These are phyloP conservation scores for Euphonia xanthogaster DNA, from an alignment of 2,797 vertebrate genomes.

Conservation along the genomic window DNA sequence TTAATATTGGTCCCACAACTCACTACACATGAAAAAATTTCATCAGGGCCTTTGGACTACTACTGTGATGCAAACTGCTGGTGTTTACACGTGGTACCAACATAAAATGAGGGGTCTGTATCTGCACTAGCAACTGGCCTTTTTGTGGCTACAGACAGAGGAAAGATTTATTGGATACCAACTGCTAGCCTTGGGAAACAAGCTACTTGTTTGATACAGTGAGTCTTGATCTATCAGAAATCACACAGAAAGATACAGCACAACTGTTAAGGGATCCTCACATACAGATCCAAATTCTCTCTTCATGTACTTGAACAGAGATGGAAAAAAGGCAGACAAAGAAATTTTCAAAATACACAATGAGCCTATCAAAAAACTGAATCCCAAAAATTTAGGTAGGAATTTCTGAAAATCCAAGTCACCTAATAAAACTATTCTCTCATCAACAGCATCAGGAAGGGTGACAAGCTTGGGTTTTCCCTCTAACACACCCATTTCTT, in stretches of 20 bases:
- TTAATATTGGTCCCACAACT: background rate
- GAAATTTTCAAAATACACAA: background rate
- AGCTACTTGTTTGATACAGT: background rate
- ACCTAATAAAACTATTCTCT: background rate
- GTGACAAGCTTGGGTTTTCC: background rate
- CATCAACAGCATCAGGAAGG: background rate
- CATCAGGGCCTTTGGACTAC: background rate
- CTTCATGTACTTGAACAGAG: background rate
- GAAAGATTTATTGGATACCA: background rate
- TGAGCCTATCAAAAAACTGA: background rate
- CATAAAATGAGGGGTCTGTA: background rate
- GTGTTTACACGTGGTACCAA: background rate
- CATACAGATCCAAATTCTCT: background rate
- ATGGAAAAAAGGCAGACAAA: background rate
- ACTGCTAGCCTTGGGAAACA: background rate
- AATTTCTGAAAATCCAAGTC: background rate
- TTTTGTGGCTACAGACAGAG: background rate
- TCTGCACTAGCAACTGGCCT: background rate
- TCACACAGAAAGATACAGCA: background rate
- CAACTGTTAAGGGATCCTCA: background rate
- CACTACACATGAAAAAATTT: background rate
- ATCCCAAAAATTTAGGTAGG: background rate
- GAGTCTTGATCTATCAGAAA: background rate
- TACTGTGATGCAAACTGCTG: background rate
- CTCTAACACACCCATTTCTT: background rate